Conservation (phyloP, 2,888 invertebrate species). For the Latheticus oryzae region DNA sequence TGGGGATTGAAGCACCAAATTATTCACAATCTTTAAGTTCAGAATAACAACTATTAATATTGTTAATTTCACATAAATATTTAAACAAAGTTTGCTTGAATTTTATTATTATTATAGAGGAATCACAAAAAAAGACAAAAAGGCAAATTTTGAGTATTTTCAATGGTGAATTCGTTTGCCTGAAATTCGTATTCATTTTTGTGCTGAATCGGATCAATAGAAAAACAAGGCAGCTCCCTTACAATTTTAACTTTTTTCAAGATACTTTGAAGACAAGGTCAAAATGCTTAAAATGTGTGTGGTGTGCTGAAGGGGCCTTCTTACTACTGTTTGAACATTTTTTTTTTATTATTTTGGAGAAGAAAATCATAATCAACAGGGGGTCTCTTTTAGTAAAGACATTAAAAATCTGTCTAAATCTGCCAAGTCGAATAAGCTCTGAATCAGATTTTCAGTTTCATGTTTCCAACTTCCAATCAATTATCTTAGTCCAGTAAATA, state of each 20-base stretch:
- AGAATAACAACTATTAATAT: conserved; percentile 27
- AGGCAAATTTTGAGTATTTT: conserved; percentile 30
- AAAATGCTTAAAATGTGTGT: too few species aligned
- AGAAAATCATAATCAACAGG: too few species aligned
- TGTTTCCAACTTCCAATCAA: too few species aligned
- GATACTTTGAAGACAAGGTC: conserved; percentile 14
- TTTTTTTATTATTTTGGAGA: too few species aligned
- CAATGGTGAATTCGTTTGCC: conserved; percentile 19
- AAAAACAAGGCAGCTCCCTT: conserved; percentile 12
- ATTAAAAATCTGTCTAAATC: too few species aligned
- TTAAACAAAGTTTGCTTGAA: conserved; percentile 28
- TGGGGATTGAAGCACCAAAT: conserved; percentile 21
- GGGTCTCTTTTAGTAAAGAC: too few species aligned
- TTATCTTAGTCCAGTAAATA: too few species aligned
- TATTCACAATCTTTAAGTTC: conserved; percentile 30
- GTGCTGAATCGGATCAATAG: conserved; percentile 14
- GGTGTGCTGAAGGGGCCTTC: too few species aligned
- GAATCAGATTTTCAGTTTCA: too few species aligned
- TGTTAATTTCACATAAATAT: conserved; percentile 30
- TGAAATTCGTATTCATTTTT: conserved; percentile 25
- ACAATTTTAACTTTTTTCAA: conserved; percentile 8
- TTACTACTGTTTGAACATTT: too few species aligned
- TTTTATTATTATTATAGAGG: conserved; percentile 28
- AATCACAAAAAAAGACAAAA: conserved; percentile 32
- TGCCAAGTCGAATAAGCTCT: too few species aligned